phyloP scores from a whole-genome alignment of 1,140 invertebrate species.

The Drosophila nigromelanica region DNA sequence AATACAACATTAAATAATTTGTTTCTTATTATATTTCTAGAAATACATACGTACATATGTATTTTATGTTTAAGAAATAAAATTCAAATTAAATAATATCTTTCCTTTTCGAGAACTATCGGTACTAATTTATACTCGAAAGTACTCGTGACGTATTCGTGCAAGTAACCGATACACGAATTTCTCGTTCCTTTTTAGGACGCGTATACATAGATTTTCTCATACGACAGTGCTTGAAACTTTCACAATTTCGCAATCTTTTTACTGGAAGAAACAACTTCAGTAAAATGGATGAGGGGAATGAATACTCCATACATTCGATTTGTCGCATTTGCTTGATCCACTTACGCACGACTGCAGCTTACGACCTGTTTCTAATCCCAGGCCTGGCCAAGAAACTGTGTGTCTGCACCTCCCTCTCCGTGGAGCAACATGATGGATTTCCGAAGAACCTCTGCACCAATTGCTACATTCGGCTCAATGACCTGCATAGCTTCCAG shows the following conservation, averaged over 20 bases:
- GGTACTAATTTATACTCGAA: background rate
- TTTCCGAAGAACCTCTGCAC: constrained; percentile 77
- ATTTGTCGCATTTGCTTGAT: constrained; percentile 76
- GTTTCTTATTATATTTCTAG: no score
- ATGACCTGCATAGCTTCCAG: constrained; percentile 75
- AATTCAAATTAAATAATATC: background rate
- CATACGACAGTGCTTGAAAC: constrained; percentile 38
- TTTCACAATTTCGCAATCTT: constrained; percentile 24
- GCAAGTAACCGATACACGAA: constrained; percentile 26
- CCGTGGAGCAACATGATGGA: constrained; percentile 74
- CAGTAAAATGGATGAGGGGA: constrained; percentile 56
- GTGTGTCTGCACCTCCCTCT: constrained; percentile 71
- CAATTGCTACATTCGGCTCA: constrained; percentile 64
- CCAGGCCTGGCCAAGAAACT: constrained; percentile 78
- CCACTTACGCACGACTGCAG: constrained; percentile 51
- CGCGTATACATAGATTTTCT: constrained; percentile 45
- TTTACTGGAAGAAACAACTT: background rate
- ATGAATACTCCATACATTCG: constrained; percentile 72
- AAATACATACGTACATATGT: no score
- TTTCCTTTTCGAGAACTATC: background rate
- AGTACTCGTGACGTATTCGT: constrained; percentile 13
- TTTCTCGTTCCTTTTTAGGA: constrained; percentile 25
- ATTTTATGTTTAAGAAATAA: background rate
- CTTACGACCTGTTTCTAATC: constrained; percentile 70
- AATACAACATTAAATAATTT: no score